Evolutionary conservation across 2,113 vertebrate genomes (phyloP).

Genomic region (Sturnus vulgaris): DNA sequence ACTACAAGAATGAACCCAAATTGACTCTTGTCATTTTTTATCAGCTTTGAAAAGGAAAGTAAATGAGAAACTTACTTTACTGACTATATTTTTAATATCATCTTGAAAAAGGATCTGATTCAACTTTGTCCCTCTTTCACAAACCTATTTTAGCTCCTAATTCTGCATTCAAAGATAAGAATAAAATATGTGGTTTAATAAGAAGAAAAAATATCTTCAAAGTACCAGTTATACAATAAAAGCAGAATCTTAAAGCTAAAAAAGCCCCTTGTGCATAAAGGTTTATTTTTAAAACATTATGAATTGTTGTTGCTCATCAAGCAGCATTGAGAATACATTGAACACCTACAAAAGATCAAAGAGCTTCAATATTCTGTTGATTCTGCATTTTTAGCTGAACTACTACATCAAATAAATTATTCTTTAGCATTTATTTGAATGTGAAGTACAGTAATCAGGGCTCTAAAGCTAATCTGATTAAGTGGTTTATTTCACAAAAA

Average conservation of each 20-base stretch:
- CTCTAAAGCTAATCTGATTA: slow-evolving; percentile 63
- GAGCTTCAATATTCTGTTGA: slow-evolving; percentile 43
- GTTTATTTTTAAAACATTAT: slow-evolving; percentile 47
- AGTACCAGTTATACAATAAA: slow-evolving; percentile 25
- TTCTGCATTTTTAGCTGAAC: slow-evolving; percentile 54
- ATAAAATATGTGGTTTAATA: slow-evolving; percentile 20
- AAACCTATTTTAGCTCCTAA: background rate
- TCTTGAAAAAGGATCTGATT: background rate
- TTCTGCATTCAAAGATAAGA: background rate
- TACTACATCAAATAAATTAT: slow-evolving; percentile 15
- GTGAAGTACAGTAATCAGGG: slow-evolving; percentile 31
- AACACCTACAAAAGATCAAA: slow-evolving; percentile 59
- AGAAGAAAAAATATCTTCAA: background rate
- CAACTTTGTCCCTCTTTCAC: background rate
- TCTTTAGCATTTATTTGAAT: slow-evolving; percentile 27
- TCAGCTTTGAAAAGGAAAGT: background rate
- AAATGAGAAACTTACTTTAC: background rate
- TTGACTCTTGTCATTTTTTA: background rate
- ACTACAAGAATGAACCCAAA: background rate
- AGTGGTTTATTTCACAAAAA: slow-evolving; percentile 24
- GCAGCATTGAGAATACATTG: background rate
- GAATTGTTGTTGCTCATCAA: slow-evolving; percentile 25
- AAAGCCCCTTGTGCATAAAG: background rate
- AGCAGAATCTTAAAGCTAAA: background rate
- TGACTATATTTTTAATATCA: background rate